Conservation (phyloP, 2,113 vertebrate genomes). For the Scomber scombrus region DNA sequence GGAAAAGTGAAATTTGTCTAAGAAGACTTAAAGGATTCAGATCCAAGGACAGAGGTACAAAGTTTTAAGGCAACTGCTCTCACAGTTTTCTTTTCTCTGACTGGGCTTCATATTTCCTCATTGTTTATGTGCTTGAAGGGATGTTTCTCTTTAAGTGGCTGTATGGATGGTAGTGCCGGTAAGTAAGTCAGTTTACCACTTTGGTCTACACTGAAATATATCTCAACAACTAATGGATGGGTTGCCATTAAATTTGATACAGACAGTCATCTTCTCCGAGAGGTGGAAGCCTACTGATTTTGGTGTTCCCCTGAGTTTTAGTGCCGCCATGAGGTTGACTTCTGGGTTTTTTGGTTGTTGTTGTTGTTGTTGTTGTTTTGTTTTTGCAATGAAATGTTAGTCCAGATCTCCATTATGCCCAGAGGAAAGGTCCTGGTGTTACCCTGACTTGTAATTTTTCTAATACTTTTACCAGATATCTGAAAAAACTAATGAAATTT, state of each 20-base stretch:
- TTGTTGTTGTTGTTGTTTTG: too few relatives aligned
- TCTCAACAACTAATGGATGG: background rate
- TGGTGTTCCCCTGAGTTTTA: background rate
- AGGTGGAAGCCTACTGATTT: background rate
- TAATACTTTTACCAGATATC: too few relatives aligned
- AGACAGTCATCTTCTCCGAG: background rate
- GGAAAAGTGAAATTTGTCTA: slow-evolving; percentile 19
- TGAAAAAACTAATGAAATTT: too few relatives aligned
- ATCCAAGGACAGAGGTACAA: slow-evolving; percentile 6
- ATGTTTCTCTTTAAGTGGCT: slow-evolving; percentile 23
- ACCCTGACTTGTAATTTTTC: too few relatives aligned
- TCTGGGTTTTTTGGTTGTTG: background rate
- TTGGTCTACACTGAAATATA: slow-evolving; percentile 15
- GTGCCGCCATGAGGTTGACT: background rate
- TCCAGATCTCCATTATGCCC: too few relatives aligned
- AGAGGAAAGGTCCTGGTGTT: too few relatives aligned
- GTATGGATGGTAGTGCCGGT: background rate
- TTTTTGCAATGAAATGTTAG: background rate
- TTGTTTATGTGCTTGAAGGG: background rate
- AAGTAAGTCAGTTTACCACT: background rate
- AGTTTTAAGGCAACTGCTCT: slow-evolving; percentile 12
- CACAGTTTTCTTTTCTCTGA: background rate
- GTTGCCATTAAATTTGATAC: background rate
- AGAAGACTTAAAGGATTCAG: background rate
- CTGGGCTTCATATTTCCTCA: background rate